Evolutionary conservation across 2,113 vertebrate genomes (phyloP).

Genomic region (Cephalopholis sonnerati): DNA sequence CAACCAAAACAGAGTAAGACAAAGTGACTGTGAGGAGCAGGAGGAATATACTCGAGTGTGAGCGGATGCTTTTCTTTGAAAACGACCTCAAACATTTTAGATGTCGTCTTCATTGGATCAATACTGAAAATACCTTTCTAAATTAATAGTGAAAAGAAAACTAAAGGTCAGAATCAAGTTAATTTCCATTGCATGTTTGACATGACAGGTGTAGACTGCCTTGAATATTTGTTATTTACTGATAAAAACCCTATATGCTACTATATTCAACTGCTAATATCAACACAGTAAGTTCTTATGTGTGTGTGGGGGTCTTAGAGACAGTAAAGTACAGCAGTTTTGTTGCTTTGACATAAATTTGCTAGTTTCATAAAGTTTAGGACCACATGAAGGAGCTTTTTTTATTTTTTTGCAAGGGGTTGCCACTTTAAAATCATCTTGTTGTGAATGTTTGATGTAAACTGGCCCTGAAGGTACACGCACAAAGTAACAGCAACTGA

Average conservation of each 20-base stretch:
- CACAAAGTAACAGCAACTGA: constrained; percentile 23
- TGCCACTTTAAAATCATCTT: not conserved
- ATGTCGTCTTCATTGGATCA: not conserved
- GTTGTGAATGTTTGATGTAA: constrained; percentile 41
- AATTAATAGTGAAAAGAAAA: not conserved
- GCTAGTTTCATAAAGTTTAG: not conserved
- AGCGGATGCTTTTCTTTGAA: not conserved
- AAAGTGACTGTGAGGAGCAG: constrained; percentile 26
- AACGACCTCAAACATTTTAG: not conserved
- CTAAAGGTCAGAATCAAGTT: not conserved
- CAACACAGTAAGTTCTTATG: not conserved
- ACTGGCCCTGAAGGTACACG: constrained; percentile 33
- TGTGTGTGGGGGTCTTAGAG: no score
- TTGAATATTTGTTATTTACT: not conserved
- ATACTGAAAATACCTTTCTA: not conserved
- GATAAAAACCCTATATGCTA: not conserved
- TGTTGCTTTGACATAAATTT: not conserved
- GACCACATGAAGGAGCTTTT: not conserved
- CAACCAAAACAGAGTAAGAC: not conserved
- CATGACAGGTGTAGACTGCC: no score
- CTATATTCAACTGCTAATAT: not conserved
- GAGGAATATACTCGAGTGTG: not conserved
- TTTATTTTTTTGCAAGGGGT: not conserved
- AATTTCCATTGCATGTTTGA: no score
- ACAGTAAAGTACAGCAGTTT: not conserved